Conservation (phyloP, 2,113 vertebrate species). For the Apodemus sylvaticus region DNA sequence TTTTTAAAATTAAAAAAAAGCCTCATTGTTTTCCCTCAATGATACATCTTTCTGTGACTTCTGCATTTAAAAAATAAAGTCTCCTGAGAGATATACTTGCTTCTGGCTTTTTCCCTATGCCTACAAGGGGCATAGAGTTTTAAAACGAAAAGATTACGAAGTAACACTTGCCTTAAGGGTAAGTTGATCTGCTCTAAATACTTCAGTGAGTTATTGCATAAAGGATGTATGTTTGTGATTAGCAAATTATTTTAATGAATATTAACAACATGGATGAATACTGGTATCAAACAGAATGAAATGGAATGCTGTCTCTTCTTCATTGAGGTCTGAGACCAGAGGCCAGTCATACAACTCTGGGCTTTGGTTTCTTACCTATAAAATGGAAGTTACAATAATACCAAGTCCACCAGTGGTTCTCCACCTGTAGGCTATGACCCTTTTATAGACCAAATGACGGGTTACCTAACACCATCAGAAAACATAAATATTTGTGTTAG, state of each 20-base stretch:
- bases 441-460: background rate
- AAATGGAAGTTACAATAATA: slow-evolving; percentile 3
- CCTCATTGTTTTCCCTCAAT: background rate
- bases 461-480: background rate
- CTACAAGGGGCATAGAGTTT: background rate
- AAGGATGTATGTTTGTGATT: background rate
- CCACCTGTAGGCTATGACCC: background rate
- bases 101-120: background rate
- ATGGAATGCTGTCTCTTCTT: background rate
- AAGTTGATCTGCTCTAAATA: background rate
- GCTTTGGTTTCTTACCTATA: background rate
- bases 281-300: background rate
- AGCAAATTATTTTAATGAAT: background rate
- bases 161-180: background rate
- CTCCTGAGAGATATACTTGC: background rate
- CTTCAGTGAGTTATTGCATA: background rate
- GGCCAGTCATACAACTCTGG: background rate
- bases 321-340: background rate
- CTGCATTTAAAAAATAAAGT: slow-evolving; percentile 51
- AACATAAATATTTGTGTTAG: background rate
- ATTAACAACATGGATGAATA: background rate
- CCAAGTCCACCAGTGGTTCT: background rate
- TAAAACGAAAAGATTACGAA: slow-evolving; percentile 22
- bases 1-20: background rate
- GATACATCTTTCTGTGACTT: slow-evolving; percentile 25